Percentiles rank a stretch among this genome's conserved stretches.
Evolutionary conservation across 2,113 vertebrate genomes (phyloP).

Genomic region (Clarias gariepinus): DNA sequence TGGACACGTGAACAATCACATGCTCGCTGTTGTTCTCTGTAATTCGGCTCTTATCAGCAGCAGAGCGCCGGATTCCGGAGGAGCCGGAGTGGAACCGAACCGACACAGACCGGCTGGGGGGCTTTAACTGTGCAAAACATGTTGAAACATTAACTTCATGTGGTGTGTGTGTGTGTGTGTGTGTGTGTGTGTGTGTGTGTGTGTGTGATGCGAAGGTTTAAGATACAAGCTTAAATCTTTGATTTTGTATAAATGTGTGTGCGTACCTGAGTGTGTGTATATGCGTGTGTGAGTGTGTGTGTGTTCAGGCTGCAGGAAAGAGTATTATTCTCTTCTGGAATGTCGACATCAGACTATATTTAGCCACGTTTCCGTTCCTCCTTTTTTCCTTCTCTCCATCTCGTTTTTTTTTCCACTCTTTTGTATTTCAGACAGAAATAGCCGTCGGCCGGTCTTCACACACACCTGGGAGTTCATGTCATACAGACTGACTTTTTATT

Average conservation of each 20-base stretch:
- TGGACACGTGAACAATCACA: slow-evolving; percentile 58
- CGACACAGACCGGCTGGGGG: neutral
- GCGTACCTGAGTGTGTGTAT: too few relatives aligned
- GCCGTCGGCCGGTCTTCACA: slow-evolving; percentile 58
- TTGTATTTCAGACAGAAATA: slow-evolving; percentile 68
- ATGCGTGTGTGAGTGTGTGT: slow-evolving; percentile 44
- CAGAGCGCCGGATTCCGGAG: slow-evolving; percentile 22
- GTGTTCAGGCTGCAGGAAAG: slow-evolving; percentile 60
- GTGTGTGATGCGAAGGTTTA: too few relatives aligned
- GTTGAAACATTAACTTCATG: neutral
- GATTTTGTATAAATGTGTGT: too few relatives aligned
- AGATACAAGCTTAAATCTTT: too few relatives aligned
- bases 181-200: neutral
- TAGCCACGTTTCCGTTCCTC: slow-evolving; percentile 72
- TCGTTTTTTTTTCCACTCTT: slow-evolving; percentile 42
- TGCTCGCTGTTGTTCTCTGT: slow-evolving; percentile 43
- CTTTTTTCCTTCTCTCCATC: slow-evolving; percentile 57
- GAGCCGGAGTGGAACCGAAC: slow-evolving; percentile 6
- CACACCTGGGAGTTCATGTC: slow-evolving; percentile 64
- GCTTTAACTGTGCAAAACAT: neutral
- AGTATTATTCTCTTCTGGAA: slow-evolving; percentile 74
- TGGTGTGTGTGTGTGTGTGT: slow-evolving; percentile 2
- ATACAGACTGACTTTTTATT: slow-evolving; percentile 36
- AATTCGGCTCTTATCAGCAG: slow-evolving; percentile 31
- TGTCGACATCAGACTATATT: slow-evolving; percentile 73